phyloP scores from a whole-genome alignment of 2,888 invertebrate genomes.

The Holacanthella duospinosa region DNA sequence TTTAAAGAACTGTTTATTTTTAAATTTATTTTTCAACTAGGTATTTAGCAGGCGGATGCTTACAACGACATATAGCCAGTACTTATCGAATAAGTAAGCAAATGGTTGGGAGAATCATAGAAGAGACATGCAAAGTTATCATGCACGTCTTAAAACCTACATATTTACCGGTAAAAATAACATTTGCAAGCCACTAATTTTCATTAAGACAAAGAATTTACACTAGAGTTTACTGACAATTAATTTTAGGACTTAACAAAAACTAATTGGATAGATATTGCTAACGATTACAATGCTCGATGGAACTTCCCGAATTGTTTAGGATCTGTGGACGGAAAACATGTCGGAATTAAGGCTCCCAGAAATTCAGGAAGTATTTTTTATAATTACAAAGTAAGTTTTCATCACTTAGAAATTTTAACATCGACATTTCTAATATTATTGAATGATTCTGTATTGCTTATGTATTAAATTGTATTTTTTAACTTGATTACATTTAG shows the following conservation, averaged over 20 bases:
- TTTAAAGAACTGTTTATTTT: neutral
- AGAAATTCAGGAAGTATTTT: conserved; percentile 25
- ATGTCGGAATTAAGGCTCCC: conserved; percentile 27
- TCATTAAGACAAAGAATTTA: neutral
- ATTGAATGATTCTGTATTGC: too few species aligned
- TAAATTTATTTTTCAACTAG: neutral
- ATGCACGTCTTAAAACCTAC: too few species aligned
- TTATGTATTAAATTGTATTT: neutral
- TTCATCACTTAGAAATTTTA: conserved; percentile 1
- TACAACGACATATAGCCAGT: conserved; percentile 2
- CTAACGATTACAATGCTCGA: neutral
- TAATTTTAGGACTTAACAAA: neutral
- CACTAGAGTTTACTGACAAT: neutral
- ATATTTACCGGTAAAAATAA: too few species aligned
- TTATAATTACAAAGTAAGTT: conserved; percentile 33
- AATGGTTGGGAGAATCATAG: neutral
- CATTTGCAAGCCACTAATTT: too few species aligned
- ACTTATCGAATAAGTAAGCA: conserved; percentile 6
- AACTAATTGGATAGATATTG: conserved; percentile 6
- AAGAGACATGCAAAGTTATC: too few species aligned
- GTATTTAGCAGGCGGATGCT: conserved; percentile 2
- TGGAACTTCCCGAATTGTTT: conserved; percentile 36
- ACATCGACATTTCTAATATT: neutral
- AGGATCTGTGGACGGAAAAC: conserved; percentile 32
- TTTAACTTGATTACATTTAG: too few species aligned